Percentiles rank a stretch among this genome's conserved stretches.
phyloP scores from a whole-genome alignment of 2,797 vertebrate species.

The Urocyon cinereoargenteus region DNA sequence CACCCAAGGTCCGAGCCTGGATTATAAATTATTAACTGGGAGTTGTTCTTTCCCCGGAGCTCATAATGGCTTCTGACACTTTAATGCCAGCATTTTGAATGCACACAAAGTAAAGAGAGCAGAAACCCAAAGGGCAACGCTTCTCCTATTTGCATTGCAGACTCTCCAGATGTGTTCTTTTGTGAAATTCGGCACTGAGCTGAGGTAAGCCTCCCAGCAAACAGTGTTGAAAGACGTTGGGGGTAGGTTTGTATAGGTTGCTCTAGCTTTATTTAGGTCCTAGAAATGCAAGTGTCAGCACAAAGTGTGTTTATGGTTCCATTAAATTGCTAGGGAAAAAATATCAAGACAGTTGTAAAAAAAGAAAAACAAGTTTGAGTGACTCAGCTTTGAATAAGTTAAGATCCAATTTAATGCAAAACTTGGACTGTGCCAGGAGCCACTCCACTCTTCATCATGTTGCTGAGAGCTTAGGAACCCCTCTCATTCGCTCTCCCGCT shows the following conservation, averaged over 20 bases:
- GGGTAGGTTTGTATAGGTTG: background rate
- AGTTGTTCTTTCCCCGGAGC: background rate
- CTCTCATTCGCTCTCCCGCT: background rate
- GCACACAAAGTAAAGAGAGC: background rate
- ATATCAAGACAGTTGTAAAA: slow-evolving; percentile 53
- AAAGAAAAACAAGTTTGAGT: slow-evolving; percentile 54
- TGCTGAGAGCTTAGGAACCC: background rate
- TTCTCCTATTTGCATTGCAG: background rate
- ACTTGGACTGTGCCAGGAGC: background rate
- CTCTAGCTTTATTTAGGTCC: slow-evolving; percentile 57
- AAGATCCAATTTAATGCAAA: slow-evolving; percentile 49
- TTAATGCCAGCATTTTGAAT: background rate
- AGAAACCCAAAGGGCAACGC: background rate
- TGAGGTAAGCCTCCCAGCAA: slow-evolving; percentile 26
- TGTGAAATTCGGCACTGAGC: slow-evolving; percentile 45
- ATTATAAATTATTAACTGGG: slow-evolving; percentile 54
- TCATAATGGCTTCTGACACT: slow-evolving; percentile 35
- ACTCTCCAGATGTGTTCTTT: background rate
- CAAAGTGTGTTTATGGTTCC: slow-evolving; percentile 54
- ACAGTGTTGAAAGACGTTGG: slow-evolving; percentile 2
- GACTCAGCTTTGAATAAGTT: slow-evolving; percentile 71
- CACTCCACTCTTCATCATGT: background rate
- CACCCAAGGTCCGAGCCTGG: background rate
- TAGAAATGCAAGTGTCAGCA: slow-evolving; percentile 58
- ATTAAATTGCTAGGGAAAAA: slow-evolving; percentile 63